Percentiles rank a stretch among this genome's conserved stretches.
phyloP scores from a whole-genome alignment of 2,888 invertebrate species.

The Dyspetes luteomarginatus region DNA sequence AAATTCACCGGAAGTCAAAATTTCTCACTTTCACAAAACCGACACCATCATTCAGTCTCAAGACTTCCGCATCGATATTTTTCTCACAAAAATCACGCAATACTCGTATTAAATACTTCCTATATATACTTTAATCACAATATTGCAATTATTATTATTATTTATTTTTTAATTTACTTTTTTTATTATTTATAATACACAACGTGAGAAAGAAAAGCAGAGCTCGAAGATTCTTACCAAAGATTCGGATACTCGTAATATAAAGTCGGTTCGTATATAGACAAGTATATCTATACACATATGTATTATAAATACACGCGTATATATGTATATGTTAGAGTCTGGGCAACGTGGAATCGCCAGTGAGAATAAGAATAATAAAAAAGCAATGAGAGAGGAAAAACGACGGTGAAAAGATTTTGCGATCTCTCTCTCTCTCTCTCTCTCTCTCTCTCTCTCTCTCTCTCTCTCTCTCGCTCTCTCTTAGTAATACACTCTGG shows the following conservation, averaged over 20 bases:
- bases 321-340: neutral
- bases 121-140: constrained; percentile 18
- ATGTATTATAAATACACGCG: neutral
- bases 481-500: constrained; percentile 61
- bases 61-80: constrained; percentile 14
- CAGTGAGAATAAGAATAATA: constrained; percentile 57
- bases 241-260: constrained; percentile 46
- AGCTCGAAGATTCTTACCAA: constrained; percentile 34
- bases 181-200: too few species aligned
- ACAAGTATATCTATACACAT: neutral
- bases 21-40: neutral
- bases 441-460: constrained; percentile 10
- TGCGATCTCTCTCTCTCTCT: constrained; percentile 20
- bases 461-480: constrained; percentile 46
- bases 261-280: constrained; percentile 12
- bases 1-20: constrained; percentile 29
- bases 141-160: neutral
- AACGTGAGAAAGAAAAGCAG: constrained; percentile 42
- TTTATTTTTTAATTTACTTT: constrained; percentile 12
- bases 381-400: constrained; percentile 19
- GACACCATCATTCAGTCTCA: neutral
- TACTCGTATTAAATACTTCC: too few species aligned
- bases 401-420: constrained; percentile 58
- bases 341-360: constrained; percentile 21
- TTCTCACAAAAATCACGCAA: neutral